Evolutionary conservation across 2,888 invertebrate genomes (phyloP).

Genomic region (Anoplius nigerrimus): DNA sequence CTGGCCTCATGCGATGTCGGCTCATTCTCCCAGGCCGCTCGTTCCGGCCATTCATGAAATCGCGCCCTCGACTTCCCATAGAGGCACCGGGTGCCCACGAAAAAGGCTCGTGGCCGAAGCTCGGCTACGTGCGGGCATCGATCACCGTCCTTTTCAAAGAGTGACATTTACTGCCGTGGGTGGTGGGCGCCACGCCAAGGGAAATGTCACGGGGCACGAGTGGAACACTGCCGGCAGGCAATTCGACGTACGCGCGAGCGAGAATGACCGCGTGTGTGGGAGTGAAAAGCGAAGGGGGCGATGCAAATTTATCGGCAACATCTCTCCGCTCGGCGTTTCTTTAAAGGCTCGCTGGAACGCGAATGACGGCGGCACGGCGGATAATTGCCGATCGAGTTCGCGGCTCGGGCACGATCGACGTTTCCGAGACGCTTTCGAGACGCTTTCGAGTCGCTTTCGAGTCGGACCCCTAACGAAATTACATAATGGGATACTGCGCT

Average conservation of each 20-base stretch:
- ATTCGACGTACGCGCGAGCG: constrained; percentile 34
- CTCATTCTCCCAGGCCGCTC: not conserved
- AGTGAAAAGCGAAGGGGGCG: constrained; percentile 10
- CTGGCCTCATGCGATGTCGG: constrained; percentile 22
- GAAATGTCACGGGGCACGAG: constrained; percentile 61
- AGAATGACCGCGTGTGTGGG: constrained; percentile 10
- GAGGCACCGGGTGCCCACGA: constrained; percentile 29
- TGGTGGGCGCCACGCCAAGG: constrained; percentile 63
- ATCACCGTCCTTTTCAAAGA: constrained; percentile 64
- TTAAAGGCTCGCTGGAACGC: no score
- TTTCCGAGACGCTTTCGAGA: no score
- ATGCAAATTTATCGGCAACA: constrained; percentile 35
- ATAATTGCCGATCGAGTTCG: no score
- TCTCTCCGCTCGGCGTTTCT: not conserved
- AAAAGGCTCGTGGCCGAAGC: constrained; percentile 32
- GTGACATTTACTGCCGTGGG: constrained; percentile 67
- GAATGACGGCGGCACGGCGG: no score
- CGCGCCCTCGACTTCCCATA: constrained; percentile 22
- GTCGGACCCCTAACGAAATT: no score
- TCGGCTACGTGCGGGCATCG: constrained; percentile 55
- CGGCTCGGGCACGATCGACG: no score
- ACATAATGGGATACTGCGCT: no score
- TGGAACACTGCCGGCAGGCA: not conserved
- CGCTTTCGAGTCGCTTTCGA: no score
- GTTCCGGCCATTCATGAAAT: not conserved